phyloP scores from a whole-genome alignment of 2,888 invertebrate genomes.

The Watsonalla cultraria region DNA sequence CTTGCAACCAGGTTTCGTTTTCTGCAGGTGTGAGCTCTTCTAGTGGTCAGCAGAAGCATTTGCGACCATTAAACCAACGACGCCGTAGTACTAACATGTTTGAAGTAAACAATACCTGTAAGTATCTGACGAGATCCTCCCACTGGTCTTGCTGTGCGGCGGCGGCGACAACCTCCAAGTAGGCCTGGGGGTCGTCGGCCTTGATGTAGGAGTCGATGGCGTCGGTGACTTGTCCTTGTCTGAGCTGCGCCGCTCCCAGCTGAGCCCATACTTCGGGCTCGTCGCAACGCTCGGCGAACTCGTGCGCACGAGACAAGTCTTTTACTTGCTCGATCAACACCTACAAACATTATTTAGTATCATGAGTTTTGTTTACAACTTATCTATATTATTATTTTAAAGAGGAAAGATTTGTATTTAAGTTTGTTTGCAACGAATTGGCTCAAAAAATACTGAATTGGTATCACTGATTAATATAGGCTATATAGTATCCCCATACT shows the following conservation, averaged over 20 bases:
- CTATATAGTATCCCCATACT: too few relatives aligned
- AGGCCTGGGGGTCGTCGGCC: constrained; percentile 99
- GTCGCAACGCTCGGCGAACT: constrained; percentile 99
- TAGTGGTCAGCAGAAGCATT: too few relatives aligned
- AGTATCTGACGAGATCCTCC: constrained; percentile 98
- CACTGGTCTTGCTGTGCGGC: constrained; percentile 94
- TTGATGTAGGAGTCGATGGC: constrained; percentile 99
- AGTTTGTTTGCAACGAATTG: too few relatives aligned
- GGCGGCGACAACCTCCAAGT: constrained; percentile 98
- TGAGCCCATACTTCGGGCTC: constrained; percentile 99
- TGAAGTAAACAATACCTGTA: constrained; percentile 60
- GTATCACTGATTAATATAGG: too few relatives aligned
- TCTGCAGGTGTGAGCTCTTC: too few relatives aligned
- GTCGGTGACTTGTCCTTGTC: constrained; percentile 97
- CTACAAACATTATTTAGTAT: constrained; percentile 45
- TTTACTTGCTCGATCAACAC: constrained; percentile 98
- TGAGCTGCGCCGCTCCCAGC: constrained; percentile 96
- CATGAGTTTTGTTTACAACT: too few relatives aligned
- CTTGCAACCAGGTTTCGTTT: too few relatives aligned
- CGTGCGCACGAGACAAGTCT: constrained; percentile 98
- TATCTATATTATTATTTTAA: too few relatives aligned
- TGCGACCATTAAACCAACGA: too few relatives aligned
- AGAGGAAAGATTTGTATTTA: too few relatives aligned
- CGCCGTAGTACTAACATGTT: too few relatives aligned
- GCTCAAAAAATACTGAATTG: too few relatives aligned